Conservation (phyloP, 2,113 vertebrate genomes). For the Alectura lathami region DNA sequence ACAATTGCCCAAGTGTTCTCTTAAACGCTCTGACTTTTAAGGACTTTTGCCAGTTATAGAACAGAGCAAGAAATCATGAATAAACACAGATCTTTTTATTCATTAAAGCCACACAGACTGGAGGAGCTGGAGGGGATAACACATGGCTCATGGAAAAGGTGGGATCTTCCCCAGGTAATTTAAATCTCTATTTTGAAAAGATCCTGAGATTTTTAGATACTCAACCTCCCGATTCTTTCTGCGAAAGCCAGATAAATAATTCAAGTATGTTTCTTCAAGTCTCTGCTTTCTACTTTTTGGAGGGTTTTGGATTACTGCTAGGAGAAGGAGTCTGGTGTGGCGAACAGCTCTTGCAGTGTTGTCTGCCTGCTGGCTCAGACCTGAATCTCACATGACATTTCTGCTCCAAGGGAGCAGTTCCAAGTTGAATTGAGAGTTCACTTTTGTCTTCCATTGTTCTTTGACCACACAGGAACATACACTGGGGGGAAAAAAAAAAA, state of each 20-base stretch:
- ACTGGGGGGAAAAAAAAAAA: background rate
- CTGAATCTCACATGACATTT: background rate
- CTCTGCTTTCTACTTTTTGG: background rate
- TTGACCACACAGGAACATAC: background rate
- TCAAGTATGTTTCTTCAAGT: fast-evolving
- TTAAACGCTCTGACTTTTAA: background rate
- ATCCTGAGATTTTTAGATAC: background rate
- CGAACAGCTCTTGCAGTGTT: background rate
- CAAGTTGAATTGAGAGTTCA: background rate
- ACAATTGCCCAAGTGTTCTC: background rate
- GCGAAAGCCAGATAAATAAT: fast-evolving
- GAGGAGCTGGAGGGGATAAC: background rate
- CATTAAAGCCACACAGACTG: background rate
- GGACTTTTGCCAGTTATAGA: background rate
- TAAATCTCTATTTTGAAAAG: background rate
- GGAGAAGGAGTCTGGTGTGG: background rate
- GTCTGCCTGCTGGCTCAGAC: background rate
- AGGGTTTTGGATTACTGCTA: background rate
- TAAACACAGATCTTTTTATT: background rate
- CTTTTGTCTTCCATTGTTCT: background rate
- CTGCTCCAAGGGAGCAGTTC: background rate
- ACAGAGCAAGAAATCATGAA: fast-evolving
- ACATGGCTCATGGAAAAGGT: background rate
- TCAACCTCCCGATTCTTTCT: background rate
- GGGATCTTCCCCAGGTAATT: background rate